Percentiles rank a stretch among this genome's conserved stretches.
Evolutionary conservation across 2,888 invertebrate species (phyloP).

Genomic region (Sipha maydis): DNA sequence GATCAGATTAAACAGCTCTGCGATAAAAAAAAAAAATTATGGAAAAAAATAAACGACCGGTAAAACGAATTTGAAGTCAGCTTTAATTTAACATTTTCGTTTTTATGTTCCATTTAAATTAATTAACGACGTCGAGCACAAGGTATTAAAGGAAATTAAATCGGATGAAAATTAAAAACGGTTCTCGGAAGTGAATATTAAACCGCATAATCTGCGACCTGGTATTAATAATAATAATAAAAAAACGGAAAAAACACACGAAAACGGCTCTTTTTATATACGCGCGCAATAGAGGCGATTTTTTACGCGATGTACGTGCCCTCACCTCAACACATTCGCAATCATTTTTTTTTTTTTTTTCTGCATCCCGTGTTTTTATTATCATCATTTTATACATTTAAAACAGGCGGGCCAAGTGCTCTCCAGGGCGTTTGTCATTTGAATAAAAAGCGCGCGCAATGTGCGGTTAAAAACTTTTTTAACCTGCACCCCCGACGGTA

Average conservation of each 20-base stretch:
- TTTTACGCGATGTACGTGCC: constrained; percentile 54
- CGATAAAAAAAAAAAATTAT: constrained; percentile 21
- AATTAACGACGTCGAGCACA: constrained; percentile 60
- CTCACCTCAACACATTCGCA: constrained; percentile 61
- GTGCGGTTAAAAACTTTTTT: constrained; percentile 62
- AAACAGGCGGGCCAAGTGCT: constrained; percentile 61
- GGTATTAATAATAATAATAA: constrained; percentile 58
- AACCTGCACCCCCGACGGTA: constrained; percentile 59
- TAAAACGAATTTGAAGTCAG: constrained; percentile 42
- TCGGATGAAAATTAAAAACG: constrained; percentile 62
- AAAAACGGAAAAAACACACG: constrained; percentile 38
- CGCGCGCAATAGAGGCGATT: constrained; percentile 33
- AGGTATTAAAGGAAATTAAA: constrained; percentile 62
- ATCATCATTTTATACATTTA: constrained; percentile 58
- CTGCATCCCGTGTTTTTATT: constrained; percentile 45
- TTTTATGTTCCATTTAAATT: constrained; percentile 52
- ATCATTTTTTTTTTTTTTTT: constrained; percentile 46
- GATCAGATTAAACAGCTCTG: constrained; percentile 40
- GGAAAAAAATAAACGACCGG: constrained; percentile 31
- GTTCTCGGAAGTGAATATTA: constrained; percentile 62
- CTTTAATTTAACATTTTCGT: constrained; percentile 48
- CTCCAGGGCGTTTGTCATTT: constrained; percentile 62
- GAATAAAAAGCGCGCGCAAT: constrained; percentile 56
- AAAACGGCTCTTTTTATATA: constrained; percentile 51
- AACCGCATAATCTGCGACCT: constrained; percentile 62